Percentiles rank a stretch among this genome's conserved stretches.
These are phyloP conservation scores for Trichoplusia ni DNA, from an alignment of 1,140 invertebrate genomes.

Conservation along the genomic window DNA sequence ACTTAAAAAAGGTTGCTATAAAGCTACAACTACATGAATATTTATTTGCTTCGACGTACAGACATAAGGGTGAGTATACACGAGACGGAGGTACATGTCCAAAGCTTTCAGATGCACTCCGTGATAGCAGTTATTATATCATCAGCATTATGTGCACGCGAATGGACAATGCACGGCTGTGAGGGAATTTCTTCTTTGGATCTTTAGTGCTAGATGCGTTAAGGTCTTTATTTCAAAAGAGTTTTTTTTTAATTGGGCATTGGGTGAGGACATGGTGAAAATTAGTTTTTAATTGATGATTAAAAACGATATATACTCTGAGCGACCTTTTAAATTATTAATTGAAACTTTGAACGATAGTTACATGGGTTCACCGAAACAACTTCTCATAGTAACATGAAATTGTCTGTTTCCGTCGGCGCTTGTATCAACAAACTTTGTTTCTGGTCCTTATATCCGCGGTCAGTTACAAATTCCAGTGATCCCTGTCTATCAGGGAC, in stretches of 20 bases:
- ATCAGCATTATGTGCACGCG: neutral
- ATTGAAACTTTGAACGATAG: too few relatives aligned
- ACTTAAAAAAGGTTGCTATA: conserved; percentile 12
- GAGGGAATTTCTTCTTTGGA: neutral
- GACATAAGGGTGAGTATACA: conserved; percentile 7
- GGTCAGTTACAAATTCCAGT: conserved; percentile 19
- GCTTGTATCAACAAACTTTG: conserved; percentile 4
- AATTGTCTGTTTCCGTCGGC: too few relatives aligned
- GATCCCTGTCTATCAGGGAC: conserved; percentile 32
- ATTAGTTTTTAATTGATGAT: too few relatives aligned
- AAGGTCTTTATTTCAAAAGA: neutral
- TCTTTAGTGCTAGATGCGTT: neutral
- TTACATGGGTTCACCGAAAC: too few relatives aligned
- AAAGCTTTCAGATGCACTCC: neutral
- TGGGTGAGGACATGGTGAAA: too few relatives aligned
- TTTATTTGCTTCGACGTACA: neutral
- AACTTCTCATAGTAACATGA: too few relatives aligned
- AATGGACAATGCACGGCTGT: neutral
- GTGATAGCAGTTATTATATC: neutral
- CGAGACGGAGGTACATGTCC: neutral
- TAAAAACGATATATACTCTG: too few relatives aligned
- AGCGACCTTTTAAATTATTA: neutral
- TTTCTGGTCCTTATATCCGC: conserved; percentile 1
- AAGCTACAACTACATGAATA: conserved; percentile 15
- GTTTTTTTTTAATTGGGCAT: too few relatives aligned